phyloP scores from a whole-genome alignment of 2,797 vertebrate genomes.

The Psittacula echo region DNA sequence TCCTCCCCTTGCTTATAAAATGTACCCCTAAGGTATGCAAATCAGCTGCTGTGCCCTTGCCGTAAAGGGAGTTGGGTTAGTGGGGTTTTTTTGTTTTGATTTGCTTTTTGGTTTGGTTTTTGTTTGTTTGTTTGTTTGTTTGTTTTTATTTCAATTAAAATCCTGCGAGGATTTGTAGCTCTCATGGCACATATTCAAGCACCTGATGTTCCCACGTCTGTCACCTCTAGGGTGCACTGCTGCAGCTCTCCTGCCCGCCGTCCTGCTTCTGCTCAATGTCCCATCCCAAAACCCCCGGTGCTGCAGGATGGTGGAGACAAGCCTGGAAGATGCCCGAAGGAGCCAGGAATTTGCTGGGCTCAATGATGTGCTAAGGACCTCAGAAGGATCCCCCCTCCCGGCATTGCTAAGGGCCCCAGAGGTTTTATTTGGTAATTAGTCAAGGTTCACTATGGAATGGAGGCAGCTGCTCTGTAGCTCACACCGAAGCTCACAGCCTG shows the following conservation, averaged over 20 bases:
- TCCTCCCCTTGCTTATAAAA: slow-evolving; percentile 71
- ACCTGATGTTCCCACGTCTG: slow-evolving; percentile 4
- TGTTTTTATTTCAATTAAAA: slow-evolving; percentile 46
- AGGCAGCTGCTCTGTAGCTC: not conserved
- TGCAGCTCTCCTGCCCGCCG: not conserved
- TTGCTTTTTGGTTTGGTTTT: not conserved
- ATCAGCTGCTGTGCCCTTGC: slow-evolving; percentile 54
- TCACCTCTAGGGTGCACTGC: slow-evolving; percentile 58
- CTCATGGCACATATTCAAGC: not conserved
- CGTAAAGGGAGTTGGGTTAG: slow-evolving; percentile 18
- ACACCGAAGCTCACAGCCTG: not conserved
- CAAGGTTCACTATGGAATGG: not conserved
- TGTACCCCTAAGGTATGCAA: slow-evolving; percentile 74
- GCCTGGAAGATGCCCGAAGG: not conserved
- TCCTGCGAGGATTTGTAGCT: slow-evolving; percentile 21
- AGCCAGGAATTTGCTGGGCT: not conserved
- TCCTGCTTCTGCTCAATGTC: not conserved
- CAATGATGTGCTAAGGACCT: not conserved
- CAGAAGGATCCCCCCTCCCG: not conserved
- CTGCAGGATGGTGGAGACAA: not conserved
- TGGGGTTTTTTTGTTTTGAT: not conserved
- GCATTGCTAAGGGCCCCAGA: not conserved
- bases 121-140: not conserved
- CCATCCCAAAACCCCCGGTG: not conserved
- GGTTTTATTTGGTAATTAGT: not conserved